Evolutionary conservation across 2,113 vertebrate genomes (phyloP).

Genomic region (Cochlearius cochlearius): DNA sequence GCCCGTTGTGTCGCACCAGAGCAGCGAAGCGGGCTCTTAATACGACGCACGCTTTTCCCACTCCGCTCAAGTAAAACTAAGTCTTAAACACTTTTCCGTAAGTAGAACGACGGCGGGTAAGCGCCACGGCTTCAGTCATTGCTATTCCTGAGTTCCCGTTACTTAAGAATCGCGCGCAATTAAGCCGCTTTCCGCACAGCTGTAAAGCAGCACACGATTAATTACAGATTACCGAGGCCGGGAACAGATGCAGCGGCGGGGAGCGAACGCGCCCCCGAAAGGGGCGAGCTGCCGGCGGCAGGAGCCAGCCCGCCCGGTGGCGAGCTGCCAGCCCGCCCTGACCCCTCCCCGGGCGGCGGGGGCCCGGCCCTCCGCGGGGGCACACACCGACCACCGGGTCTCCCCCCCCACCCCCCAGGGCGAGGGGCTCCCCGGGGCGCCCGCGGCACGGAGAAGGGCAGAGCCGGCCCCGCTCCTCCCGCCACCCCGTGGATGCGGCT

Average conservation of each 20-base stretch:
- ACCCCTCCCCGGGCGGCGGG: background rate
- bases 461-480: background rate
- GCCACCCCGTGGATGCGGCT: background rate
- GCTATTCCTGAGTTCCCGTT: background rate
- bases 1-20: background rate
- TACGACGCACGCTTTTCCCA: background rate
- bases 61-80: background rate
- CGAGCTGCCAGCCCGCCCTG: conserved; percentile 39
- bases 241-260: background rate
- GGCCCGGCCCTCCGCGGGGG: background rate
- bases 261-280: background rate
- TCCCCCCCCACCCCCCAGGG: too few species aligned
- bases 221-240: background rate
- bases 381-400: background rate
- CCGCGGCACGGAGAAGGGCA: background rate
- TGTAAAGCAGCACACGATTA: background rate
- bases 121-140: background rate
- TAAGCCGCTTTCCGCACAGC: background rate
- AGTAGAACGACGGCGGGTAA: background rate
- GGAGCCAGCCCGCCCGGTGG: background rate
- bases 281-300: background rate
- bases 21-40: background rate
- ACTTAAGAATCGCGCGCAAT: background rate
- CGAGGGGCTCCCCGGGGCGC: background rate
- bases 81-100: background rate